Base-by-base conservation (phyloP, 2,797 vertebrate genomes). In the Salmo trutta region DNA sequence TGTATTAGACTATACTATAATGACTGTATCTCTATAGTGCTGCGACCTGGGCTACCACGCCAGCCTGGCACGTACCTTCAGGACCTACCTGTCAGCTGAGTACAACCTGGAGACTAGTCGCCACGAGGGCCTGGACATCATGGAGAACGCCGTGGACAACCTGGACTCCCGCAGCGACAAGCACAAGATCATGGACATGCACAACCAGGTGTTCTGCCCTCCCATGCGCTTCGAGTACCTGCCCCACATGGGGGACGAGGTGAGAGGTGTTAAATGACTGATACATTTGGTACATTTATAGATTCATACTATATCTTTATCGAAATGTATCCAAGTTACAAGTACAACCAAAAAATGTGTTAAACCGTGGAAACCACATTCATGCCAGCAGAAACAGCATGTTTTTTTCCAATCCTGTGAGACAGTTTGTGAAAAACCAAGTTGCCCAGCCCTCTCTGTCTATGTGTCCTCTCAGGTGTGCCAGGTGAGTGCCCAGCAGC, bases 221-320 rank as follows among this genome's bases (percentile, higher is more conserved):
- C 98, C 98, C 0, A 96, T 99, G 83, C 97, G 96, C 87, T 99
- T 99, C 0, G 98, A 99, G 90, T 99, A 98, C 91, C 96, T 98
- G 92, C 98, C 98, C 0, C 98, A 99, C 90, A 99, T 99, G 98
- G 98, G 96, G 36, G 98, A 99, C 0, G 98, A 99, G 97, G 98
- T 99, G 83, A 93, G 89, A 70, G 7, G 31, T 24, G 80, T n/a
- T 27, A 15, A 29, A 47, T 3, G 17, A 16, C 15, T 7, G 31
- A 64, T 12, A 27, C 21, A 19, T 27, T 64, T 64, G 59, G 59
- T 64, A 12, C 7, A 12, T 19, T 64, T 64, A 12, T 24, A 64
- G n/a, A 64, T 24, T 64, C 21, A 19, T 21, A n/a, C 21, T 64
- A 64, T 24, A 21, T n/a, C 54, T 56, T 56, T 56, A 56, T 19